Conservation (phyloP, 2,797 vertebrate species). For the Centropyge bicolor region DNA sequence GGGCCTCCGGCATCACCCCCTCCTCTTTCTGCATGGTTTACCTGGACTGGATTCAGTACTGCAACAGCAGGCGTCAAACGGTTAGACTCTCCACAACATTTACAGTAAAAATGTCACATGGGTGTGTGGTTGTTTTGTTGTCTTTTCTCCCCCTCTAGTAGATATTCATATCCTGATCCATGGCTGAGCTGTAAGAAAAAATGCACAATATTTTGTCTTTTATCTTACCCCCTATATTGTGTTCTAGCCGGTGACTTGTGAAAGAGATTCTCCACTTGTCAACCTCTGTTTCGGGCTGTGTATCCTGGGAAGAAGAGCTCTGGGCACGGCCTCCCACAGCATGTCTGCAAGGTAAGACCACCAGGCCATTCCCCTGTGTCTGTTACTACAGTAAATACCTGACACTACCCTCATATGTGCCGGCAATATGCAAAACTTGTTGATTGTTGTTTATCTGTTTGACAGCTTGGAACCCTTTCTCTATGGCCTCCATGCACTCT, state of each 20-base stretch:
- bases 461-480: conserved; percentile 94
- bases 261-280: conserved; percentile 91
- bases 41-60: conserved; percentile 98
- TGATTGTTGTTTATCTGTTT: not conserved
- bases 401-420: not conserved
- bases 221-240: conserved; percentile 17
- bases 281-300: conserved; percentile 92
- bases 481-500: conserved; percentile 92
- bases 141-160: not conserved
- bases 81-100: conserved; percentile 49
- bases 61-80: conserved; percentile 85
- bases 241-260: conserved; percentile 88
- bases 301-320: conserved; percentile 90
- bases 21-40: conserved; percentile 97
- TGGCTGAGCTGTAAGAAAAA: conserved; percentile 8
- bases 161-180: not conserved
- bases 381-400: not conserved
- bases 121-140: not conserved
- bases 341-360: conserved; percentile 91
- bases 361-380: not conserved
- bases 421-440: not conserved
- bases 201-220: not conserved
- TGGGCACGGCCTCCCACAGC: conserved; percentile 93
- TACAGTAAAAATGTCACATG: not conserved
- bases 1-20: conserved; percentile 94